Percentiles rank a stretch among this genome's conserved stretches.
These are phyloP conservation scores for Dolichoris vasculosae DNA, from an alignment of 1,140 invertebrate genomes.

Conservation along the genomic window DNA sequence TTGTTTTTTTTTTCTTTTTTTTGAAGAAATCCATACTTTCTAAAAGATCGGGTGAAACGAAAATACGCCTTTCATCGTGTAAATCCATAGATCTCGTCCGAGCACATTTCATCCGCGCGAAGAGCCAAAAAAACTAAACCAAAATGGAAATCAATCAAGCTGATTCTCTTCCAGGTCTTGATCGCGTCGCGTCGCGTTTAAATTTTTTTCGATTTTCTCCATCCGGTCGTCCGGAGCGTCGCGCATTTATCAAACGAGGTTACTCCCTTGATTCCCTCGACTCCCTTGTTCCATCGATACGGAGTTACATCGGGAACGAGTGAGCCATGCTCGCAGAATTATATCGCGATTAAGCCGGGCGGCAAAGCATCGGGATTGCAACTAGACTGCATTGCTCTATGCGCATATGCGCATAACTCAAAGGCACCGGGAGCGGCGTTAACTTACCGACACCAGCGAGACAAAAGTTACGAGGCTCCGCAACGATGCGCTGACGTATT, in stretches of 20 bases:
- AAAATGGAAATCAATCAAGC: constrained; percentile 36
- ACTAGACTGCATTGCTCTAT: not conserved
- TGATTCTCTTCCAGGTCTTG: not conserved
- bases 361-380: not conserved
- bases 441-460: constrained; percentile 43
- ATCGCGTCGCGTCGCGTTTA: not conserved
- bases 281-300: constrained; percentile 39
- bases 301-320: constrained; percentile 32
- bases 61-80: too few relatives aligned
- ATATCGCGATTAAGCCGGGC: constrained; percentile 52
- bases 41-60: too few relatives aligned
- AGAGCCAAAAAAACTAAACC: constrained; percentile 34
- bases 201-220: not conserved
- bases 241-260: constrained; percentile 39
- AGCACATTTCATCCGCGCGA: not conserved
- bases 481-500: constrained; percentile 49
- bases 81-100: not conserved
- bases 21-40: too few relatives aligned
- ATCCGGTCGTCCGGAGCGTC: not conserved
- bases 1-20: too few relatives aligned
- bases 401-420: constrained; percentile 40
- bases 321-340: constrained; percentile 30
- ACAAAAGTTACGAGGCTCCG: constrained; percentile 38
- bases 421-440: constrained; percentile 19
- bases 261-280: too few relatives aligned